phyloP scores from a whole-genome alignment of 2,113 vertebrate genomes.

The Salvator merianae region DNA sequence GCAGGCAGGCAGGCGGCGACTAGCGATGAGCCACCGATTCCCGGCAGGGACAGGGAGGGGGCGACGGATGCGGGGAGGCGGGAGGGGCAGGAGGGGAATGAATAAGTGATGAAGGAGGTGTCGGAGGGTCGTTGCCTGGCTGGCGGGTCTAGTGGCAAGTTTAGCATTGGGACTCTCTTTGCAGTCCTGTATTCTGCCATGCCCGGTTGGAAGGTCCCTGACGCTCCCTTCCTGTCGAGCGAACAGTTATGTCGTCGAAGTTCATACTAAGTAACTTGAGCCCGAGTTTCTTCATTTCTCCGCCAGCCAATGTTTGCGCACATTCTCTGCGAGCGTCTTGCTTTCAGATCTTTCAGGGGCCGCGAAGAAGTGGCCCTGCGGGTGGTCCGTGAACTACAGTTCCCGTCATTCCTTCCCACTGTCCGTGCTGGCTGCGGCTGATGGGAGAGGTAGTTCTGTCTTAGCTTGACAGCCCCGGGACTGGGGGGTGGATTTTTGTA shows the following conservation, averaged over 20 bases:
- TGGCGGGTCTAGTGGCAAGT: too few species aligned
- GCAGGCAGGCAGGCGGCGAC: neutral
- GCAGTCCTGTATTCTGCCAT: too few species aligned
- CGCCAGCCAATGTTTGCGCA: neutral
- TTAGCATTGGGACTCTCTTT: too few species aligned
- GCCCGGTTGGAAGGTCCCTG: neutral
- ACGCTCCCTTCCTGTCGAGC: neutral
- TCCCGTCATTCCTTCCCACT: too few species aligned
- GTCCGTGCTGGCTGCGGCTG: too few species aligned
- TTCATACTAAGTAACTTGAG: neutral
- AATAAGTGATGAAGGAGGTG: neutral
- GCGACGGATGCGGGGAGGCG: neutral
- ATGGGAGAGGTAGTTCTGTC: too few species aligned
- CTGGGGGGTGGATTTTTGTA: neutral
- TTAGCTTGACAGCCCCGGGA: neutral
- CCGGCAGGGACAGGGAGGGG: neutral
- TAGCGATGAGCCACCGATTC: neutral
- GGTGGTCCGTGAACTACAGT: too few species aligned
- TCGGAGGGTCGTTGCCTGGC: too few species aligned
- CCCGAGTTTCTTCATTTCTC: neutral
- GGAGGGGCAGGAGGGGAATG: neutral
- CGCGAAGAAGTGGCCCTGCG: too few species aligned
- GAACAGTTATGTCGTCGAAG: too few species aligned
- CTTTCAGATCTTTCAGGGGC: too few species aligned
- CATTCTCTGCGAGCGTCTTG: neutral